phyloP scores from a whole-genome alignment of 2,888 invertebrate species.

The Abrostola triplasia region DNA sequence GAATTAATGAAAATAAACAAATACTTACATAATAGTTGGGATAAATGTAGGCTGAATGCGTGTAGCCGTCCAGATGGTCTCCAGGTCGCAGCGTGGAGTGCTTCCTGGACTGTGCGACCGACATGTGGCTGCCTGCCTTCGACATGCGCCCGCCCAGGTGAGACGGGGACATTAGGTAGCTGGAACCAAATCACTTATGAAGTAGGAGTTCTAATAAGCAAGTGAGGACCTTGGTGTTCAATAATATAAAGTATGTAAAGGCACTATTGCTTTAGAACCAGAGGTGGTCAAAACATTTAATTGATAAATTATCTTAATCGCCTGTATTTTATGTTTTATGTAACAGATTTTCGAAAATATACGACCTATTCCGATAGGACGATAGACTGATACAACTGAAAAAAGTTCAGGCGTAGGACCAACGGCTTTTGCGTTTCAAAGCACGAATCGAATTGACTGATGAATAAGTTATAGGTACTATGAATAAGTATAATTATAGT shows the following conservation, averaged over 20 bases:
- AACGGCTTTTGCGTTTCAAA: no score
- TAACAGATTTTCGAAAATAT: no score
- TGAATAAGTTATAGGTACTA: background rate
- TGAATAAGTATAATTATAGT: conserved; percentile 1
- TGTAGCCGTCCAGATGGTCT: conserved; percentile 87
- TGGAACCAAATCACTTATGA: conserved; percentile 47
- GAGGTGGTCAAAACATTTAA: no score
- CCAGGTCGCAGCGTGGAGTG: conserved; percentile 88
- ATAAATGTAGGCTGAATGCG: conserved; percentile 87
- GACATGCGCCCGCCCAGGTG: conserved; percentile 89
- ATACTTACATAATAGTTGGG: conserved; percentile 90
- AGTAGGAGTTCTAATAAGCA: background rate
- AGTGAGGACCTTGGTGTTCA: no score
- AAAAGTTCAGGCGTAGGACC: no score
- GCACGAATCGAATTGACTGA: no score
- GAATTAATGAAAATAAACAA: background rate
- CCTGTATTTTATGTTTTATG: no score
- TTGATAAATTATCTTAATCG: no score
- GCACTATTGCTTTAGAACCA: no score
- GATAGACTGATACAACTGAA: no score
- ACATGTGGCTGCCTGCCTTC: conserved; percentile 90
- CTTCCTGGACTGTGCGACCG: conserved; percentile 86
- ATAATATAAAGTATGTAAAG: no score
- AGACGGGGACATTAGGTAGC: conserved; percentile 83
- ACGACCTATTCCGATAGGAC: no score